phyloP scores from a whole-genome alignment of 1,140 invertebrate species.

The Heliconius eleuchia region DNA sequence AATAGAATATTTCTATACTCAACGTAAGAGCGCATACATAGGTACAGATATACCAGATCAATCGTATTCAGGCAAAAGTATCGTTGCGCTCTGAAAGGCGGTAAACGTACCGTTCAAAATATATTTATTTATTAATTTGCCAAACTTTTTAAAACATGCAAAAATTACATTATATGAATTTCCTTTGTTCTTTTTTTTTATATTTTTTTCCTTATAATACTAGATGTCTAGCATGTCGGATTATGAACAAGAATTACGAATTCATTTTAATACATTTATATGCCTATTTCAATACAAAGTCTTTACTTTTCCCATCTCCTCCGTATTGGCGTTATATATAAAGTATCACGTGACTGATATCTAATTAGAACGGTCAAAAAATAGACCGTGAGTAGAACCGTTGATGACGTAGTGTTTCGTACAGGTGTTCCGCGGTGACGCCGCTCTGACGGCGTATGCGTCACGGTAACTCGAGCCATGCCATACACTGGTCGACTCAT shows the following conservation, averaged over 20 bases:
- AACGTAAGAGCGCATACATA: not conserved
- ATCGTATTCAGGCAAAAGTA: conserved; percentile 23
- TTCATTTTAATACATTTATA: not conserved
- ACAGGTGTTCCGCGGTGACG: conserved; percentile 31
- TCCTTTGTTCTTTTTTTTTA: no score
- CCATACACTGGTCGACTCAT: not conserved
- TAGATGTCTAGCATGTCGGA: no score
- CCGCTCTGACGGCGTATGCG: conserved; percentile 31
- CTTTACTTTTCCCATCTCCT: not conserved
- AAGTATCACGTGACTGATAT: conserved; percentile 31
- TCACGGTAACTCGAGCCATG: conserved; percentile 29
- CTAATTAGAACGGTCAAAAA: conserved; percentile 40
- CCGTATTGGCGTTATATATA: conserved; percentile 1
- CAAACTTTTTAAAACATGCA: not conserved
- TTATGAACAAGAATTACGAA: no score
- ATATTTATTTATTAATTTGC: not conserved
- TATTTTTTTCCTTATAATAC: no score
- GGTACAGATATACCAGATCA: conserved; percentile 23
- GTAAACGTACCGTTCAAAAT: conserved; percentile 1
- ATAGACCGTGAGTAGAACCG: conserved; percentile 31
- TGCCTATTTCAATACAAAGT: not conserved
- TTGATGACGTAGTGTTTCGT: conserved; percentile 26
- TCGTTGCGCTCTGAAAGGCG: conserved; percentile 17
- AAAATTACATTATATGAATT: not conserved
- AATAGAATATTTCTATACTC: not conserved